Percentiles rank a stretch among this genome's conserved stretches.
Conservation (phyloP, 2,113 vertebrate genomes). For the Cyanistes caeruleus region DNA sequence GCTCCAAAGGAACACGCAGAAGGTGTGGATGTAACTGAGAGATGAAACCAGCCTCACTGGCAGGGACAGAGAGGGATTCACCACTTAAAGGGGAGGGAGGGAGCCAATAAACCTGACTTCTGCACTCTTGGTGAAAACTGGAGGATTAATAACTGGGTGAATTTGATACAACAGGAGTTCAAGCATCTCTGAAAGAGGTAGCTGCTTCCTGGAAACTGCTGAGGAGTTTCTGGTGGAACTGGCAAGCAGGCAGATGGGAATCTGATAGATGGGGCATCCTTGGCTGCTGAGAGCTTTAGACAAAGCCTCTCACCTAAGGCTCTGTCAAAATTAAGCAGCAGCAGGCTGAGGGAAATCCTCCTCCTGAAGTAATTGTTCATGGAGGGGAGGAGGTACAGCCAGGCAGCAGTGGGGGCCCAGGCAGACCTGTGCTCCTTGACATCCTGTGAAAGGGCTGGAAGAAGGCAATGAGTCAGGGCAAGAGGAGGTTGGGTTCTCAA, state of each 20-base stretch:
- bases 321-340: neutral
- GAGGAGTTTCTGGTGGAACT: neutral
- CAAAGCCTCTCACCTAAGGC: neutral
- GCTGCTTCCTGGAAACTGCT: neutral
- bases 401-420: neutral
- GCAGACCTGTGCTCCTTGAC: neutral
- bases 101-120: neutral
- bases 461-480: neutral
- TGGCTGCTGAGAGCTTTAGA: neutral
- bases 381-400: neutral
- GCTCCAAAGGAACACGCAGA: neutral
- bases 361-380: neutral
- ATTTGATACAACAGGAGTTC: neutral
- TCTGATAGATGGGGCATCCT: neutral
- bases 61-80: neutral
- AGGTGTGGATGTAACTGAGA: neutral
- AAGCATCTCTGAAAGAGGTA: neutral
- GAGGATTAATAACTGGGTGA: neutral
- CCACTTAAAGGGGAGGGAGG: neutral
- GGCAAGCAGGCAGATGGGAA: neutral
- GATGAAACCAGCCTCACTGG: neutral
- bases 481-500: neutral
- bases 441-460: neutral
- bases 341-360: neutral
- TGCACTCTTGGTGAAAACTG: neutral